Base-by-base conservation (phyloP, 2,888 invertebrate species). In the Erebia ligea region DNA sequence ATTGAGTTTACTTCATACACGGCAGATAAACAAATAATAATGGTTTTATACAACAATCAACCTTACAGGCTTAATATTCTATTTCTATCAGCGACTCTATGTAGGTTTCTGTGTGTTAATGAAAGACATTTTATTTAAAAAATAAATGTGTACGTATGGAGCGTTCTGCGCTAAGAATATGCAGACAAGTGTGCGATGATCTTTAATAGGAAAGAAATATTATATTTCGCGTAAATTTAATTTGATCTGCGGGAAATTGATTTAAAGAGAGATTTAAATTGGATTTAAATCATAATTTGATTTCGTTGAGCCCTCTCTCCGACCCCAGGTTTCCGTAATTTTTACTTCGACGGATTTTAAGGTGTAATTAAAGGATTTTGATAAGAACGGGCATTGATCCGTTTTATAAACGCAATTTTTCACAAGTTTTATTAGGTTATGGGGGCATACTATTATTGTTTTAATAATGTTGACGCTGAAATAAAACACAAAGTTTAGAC, bases 261-360 rank as follows among this genome's bases (percentile, higher is more conserved):
- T 61, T 61, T 40, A 42, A 61, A 54, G 19, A 52, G 52, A 50
- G 50, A 50, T 50, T 50, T 50, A 50, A 50, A n/a, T 13, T 48
- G 34, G 59, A 59, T 59, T 59, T 40, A 61, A 61, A 61, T 61
- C 34, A 17, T 61, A 61, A 61, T 61, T 61, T 61, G 40, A 61
- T 61, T 61, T 61, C 59, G 59, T 11, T 40, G 59, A 17, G 34
- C 40, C 40, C 58, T 25, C 17, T 54, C 17, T 10, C 9, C 8
- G 52, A 17, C 10, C 17, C 17, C 17, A 8, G 54, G 9, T 19
- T 10, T 17, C 10, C 17, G 54, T 19, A 54, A 54, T 54, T 54
- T 54, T 19, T 19, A 19, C 19, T 17, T 3, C 10, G 17, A 54
- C 17, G 19, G 54, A 10, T 9, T 17, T 54, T 17, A 17, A 10